A percentile compares a stretch with the other conserved stretches of the same genome.
Conservation (phyloP, 2,113 vertebrate species). For the Himantopus leucocephalus region DNA sequence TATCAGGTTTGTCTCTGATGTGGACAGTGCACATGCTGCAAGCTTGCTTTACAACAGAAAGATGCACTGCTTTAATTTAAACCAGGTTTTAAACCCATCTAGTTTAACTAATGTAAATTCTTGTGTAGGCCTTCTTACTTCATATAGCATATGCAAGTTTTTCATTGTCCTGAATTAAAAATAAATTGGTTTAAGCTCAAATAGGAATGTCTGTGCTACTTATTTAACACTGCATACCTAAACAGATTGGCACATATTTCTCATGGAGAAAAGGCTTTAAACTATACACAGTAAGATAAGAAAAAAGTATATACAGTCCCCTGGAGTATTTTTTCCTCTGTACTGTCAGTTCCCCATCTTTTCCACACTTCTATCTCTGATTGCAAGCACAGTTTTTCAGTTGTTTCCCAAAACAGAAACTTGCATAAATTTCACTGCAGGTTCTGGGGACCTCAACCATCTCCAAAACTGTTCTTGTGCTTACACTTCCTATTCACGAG, state of each 20-base stretch:
- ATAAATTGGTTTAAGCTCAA: background rate
- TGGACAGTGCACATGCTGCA: background rate
- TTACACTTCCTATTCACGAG: background rate
- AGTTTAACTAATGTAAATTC: background rate
- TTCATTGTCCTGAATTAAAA: background rate
- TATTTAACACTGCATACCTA: background rate
- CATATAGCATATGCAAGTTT: background rate
- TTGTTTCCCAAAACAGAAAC: constrained; percentile 11
- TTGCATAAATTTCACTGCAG: background rate
- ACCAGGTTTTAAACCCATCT: background rate
- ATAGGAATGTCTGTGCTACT: background rate
- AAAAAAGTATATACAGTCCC: background rate
- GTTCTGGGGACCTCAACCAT: background rate
- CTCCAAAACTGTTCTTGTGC: background rate
- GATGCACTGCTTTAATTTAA: background rate
- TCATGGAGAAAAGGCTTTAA: background rate
- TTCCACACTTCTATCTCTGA: background rate
- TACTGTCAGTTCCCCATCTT: background rate
- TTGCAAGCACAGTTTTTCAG: background rate
- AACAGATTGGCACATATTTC: background rate
- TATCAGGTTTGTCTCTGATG: background rate
- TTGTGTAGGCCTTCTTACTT: background rate
- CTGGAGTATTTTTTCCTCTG: background rate
- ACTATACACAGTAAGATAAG: background rate
- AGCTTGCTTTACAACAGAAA: background rate